These are phyloP conservation scores for Bembecia ichneumoniformis DNA, from an alignment of 2,888 invertebrate species.

Conservation along the genomic window DNA sequence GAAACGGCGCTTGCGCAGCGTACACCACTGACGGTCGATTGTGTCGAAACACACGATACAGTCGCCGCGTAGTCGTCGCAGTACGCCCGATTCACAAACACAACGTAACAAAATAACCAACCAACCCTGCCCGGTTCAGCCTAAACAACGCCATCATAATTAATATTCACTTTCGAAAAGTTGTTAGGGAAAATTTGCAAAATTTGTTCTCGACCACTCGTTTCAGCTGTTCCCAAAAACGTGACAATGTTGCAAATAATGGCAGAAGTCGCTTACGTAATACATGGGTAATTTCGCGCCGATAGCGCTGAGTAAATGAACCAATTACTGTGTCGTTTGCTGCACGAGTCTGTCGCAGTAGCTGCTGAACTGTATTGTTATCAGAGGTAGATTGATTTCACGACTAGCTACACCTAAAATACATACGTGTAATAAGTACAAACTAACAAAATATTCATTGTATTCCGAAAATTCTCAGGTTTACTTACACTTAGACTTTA, in stretches of 20 bases:
- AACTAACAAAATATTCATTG: too few relatives aligned
- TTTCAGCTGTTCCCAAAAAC: too few relatives aligned
- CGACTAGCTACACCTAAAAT: too few relatives aligned
- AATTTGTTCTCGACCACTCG: too few relatives aligned
- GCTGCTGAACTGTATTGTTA: too few relatives aligned
- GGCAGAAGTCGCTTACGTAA: constrained; percentile 27
- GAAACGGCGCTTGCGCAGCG: constrained; percentile 67
- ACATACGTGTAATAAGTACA: too few relatives aligned
- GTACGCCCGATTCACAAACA: constrained; percentile 28
- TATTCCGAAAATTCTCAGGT: too few relatives aligned
- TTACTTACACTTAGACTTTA: too few relatives aligned
- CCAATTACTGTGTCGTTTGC: constrained; percentile 17
- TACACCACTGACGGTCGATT: constrained; percentile 51
- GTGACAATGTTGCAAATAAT: not conserved
- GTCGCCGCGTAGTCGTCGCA: constrained; percentile 46
- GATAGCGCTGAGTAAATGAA: constrained; percentile 20
- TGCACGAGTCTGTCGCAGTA: not conserved
- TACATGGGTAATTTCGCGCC: constrained; percentile 27
- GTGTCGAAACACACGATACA: constrained; percentile 61
- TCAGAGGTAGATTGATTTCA: too few relatives aligned
- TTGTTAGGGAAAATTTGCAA: not conserved
- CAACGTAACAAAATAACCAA: too few relatives aligned
- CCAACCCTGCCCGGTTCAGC: constrained; percentile 22
- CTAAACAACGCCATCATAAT: not conserved
- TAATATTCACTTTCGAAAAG: constrained; percentile 2